Evolutionary conservation across 2,888 invertebrate species (phyloP), one percentile per base, ranked within the genome.

Genomic region (Melinaea marsaeus): DNA sequence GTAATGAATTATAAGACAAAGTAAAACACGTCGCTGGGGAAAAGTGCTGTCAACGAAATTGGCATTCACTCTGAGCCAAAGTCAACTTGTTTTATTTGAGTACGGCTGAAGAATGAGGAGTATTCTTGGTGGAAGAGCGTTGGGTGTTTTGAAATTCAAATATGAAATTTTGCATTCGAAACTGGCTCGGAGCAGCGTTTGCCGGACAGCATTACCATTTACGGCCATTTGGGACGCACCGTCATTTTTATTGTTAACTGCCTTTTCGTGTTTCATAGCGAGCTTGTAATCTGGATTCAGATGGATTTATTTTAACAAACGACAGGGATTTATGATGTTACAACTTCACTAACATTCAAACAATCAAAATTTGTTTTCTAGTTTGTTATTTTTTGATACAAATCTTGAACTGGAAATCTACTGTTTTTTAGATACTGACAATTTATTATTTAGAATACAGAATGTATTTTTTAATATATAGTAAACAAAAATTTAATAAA

Each of bases 71-170:
- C 79, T 78, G 76, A 72, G 74, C 71, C 72, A 75, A 77, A 75
- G 79, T 81, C 76, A 72, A 77, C 75, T 80, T 82, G 84, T 84
- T 85, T 85, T 85, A 85, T 86, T 85, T 80, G 74, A 80, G 72
- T 75, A 74, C 75, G 72, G 73, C 68, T 71, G 76, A 84, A 84
- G 84, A 83, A 83, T 81, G 81, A 81, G 78, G 73, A 75, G 75
- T 79, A 81, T 79, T 77, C 79, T 75, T 75, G 77, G 77, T 74
- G 69, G 76, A 71, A 79, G 73, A 77, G 79, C 75, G 75, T 60
- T 76, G 78, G 78, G 78, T 85, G 83, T 86, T 90, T 90, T 89
- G 87, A 88, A 89, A 79, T 89, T 89, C 88, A 88, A 89, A 90
- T 89, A 83, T 81, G 76, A 78, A 84, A 79, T 85, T 90, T 86